A percentile compares a stretch with the other conserved stretches of the same genome.
Conservation (phyloP, 2,797 vertebrate species). For the Betta splendens region DNA sequence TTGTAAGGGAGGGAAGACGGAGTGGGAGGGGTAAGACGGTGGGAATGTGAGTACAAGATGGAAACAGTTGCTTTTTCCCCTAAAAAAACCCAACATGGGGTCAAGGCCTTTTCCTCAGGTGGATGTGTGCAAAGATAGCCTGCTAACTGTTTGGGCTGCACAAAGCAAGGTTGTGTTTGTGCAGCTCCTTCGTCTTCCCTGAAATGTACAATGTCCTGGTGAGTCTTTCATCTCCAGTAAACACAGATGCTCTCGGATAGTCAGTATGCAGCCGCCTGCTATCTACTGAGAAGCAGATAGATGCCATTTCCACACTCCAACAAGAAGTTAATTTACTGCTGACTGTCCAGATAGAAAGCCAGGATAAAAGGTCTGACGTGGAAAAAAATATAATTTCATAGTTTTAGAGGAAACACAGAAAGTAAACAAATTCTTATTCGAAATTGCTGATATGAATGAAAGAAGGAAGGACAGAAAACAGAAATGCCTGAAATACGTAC, state of each 20-base stretch:
- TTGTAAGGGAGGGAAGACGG: constrained; percentile 20
- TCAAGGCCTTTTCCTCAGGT: constrained; percentile 60
- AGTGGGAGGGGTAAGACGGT: constrained; percentile 16
- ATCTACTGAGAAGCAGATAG: constrained; percentile 65
- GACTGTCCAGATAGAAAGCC: constrained; percentile 23
- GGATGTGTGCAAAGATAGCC: constrained; percentile 59
- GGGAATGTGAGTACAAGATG: constrained; percentile 44
- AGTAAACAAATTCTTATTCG: constrained; percentile 28
- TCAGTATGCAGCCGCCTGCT: constrained; percentile 30
- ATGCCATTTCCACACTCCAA: constrained; percentile 52
- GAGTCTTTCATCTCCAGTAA: constrained; percentile 66
- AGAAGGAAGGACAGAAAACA: constrained; percentile 24
- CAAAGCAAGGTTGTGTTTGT: constrained; percentile 62
- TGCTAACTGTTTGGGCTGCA: constrained; percentile 61
- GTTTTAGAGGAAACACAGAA: constrained; percentile 25
- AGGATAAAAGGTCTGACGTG: constrained; percentile 34
- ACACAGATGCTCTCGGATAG: constrained; percentile 67
- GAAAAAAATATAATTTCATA: constrained; percentile 2
- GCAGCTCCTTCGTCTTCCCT: constrained; percentile 55
- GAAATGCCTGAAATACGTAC: constrained; percentile 47
- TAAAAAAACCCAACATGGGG: constrained; percentile 43
- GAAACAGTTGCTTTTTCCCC: constrained; percentile 55
- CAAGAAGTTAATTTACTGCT: constrained; percentile 51
- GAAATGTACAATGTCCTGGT: constrained; percentile 53
- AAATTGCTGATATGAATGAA: constrained; percentile 26